A percentile compares a stretch with the other conserved stretches of the same genome.
phyloP scores from a whole-genome alignment of 2,113 vertebrate species.

The Pterocles gutturalis region DNA sequence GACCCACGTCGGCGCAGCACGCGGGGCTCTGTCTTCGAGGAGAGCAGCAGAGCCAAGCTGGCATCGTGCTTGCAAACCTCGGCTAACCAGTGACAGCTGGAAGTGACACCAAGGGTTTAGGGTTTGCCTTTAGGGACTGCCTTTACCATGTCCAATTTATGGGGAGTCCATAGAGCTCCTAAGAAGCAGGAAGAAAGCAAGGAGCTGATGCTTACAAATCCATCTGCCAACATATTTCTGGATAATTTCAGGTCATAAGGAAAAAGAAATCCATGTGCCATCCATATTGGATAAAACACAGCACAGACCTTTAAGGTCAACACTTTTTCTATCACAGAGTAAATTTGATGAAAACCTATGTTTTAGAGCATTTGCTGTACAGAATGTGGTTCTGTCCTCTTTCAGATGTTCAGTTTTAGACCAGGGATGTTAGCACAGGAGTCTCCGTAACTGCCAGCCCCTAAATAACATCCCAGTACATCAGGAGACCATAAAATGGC shows the following conservation, averaged over 20 bases:
- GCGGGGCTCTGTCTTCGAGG: not conserved
- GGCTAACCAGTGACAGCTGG: not conserved
- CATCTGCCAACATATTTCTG: not conserved
- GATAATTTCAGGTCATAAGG: not conserved
- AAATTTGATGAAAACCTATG: not conserved
- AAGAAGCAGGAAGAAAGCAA: not conserved
- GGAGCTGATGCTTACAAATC: not conserved
- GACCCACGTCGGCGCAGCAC: not conserved
- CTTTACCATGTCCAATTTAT: not conserved
- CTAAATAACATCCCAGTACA: not conserved
- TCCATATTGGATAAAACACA: not conserved
- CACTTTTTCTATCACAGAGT: not conserved
- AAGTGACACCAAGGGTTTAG: not conserved
- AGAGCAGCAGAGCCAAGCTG: not conserved
- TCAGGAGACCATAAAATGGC: not conserved
- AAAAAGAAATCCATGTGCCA: not conserved
- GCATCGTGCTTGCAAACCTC: not conserved
- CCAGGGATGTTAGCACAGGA: too few relatives aligned
- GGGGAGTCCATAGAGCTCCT: not conserved
- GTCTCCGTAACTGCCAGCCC: not conserved
- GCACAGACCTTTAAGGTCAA: not conserved
- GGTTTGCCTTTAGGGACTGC: not conserved
- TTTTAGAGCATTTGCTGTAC: not conserved
- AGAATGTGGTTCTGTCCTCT: not conserved
- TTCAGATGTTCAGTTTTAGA: not conserved